phyloP scores from a whole-genome alignment of 1,140 invertebrate genomes.

The Carcinoscorpius rotundicauda region DNA sequence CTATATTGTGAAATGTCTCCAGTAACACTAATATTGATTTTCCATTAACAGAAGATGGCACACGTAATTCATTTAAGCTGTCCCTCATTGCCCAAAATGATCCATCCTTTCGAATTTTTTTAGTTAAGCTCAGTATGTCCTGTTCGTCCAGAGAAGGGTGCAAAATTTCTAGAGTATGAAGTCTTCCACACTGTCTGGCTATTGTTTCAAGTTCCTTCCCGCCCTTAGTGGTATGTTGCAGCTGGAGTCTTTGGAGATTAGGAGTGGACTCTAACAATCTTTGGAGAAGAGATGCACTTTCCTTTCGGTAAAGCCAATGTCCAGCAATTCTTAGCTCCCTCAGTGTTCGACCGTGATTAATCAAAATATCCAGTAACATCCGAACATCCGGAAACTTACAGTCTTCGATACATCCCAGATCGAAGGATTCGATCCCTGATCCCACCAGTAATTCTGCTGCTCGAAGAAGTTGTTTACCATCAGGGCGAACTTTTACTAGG shows the following conservation, averaged over 20 bases:
- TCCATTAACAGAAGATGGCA: constrained; percentile 23
- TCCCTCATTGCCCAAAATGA: neutral
- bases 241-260: constrained; percentile 15
- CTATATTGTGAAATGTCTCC: constrained; percentile 18
- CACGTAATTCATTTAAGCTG: constrained; percentile 9
- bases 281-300: constrained; percentile 3
- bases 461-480: constrained; percentile 17
- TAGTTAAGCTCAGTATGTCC: constrained; percentile 15
- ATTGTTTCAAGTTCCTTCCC: constrained; percentile 16
- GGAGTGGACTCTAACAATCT: constrained; percentile 10
- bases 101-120: constrained; percentile 1
- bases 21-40: constrained; percentile 18
- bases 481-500: constrained; percentile 16
- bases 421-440: constrained; percentile 20
- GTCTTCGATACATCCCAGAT: constrained; percentile 21
- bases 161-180: constrained; percentile 18
- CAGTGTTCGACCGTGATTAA: constrained; percentile 8
- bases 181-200: constrained; percentile 15
- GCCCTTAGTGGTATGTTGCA: constrained; percentile 19
- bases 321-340: constrained; percentile 19
- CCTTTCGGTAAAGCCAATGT: constrained; percentile 16
- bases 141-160: constrained; percentile 21
- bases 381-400: constrained; percentile 20
- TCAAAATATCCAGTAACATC: constrained; percentile 13
- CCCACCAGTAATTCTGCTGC: constrained; percentile 14